Conservation (phyloP, 2,113 vertebrate species). For the Eurypyga helias region DNA sequence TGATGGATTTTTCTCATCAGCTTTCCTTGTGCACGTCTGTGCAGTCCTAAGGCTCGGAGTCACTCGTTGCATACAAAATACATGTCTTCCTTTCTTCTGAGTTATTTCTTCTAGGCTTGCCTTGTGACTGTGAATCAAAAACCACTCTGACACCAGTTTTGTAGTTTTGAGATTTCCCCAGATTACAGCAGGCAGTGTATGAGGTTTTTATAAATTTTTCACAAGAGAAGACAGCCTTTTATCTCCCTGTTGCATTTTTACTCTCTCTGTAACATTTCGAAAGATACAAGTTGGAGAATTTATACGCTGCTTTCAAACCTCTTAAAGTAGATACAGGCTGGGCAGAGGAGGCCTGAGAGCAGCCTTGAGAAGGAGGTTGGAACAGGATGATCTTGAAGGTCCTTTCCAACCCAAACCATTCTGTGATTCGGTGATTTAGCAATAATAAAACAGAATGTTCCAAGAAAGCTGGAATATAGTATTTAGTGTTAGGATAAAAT, state of each 20-base stretch:
- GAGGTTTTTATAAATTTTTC: background rate
- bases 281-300: background rate
- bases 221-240: background rate
- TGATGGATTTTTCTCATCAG: slow-evolving; percentile 32
- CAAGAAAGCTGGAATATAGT: background rate
- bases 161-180: background rate
- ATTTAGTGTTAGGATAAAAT: background rate
- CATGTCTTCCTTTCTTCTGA: background rate
- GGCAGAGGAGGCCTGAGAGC: no score
- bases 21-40: background rate
- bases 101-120: background rate
- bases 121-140: background rate
- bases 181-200: background rate
- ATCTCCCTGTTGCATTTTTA: background rate
- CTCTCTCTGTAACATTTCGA: background rate
- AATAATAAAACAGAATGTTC: background rate
- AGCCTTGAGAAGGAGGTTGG: no score
- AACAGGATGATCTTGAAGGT: no score
- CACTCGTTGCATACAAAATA: background rate
- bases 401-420: no score
- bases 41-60: background rate
- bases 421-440: background rate
- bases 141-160: background rate
- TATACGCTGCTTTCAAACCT: background rate
- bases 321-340: background rate